phyloP scores from a whole-genome alignment of 1,140 invertebrate species.

The Chymomyza costata region DNA sequence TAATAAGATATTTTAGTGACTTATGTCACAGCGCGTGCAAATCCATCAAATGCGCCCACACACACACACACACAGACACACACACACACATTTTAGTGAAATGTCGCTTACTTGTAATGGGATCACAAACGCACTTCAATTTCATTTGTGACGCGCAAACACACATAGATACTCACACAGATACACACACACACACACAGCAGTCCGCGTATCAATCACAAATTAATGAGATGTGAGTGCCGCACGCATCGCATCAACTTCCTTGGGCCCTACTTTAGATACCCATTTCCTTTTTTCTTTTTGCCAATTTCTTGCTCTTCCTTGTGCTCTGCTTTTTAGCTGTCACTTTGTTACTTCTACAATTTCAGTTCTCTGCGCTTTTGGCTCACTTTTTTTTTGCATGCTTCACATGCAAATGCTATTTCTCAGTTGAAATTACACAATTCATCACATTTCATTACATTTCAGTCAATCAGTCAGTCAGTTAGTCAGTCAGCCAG shows the following conservation, averaged over 20 bases:
- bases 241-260: conserved; percentile 36
- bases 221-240: conserved; percentile 75
- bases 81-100: background rate
- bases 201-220: conserved; percentile 68
- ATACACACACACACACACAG: background rate
- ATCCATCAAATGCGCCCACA: conserved; percentile 61
- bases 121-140: conserved; percentile 73
- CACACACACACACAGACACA: background rate
- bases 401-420: conserved; percentile 59
- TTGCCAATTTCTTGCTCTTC: conserved; percentile 22
- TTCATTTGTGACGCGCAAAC: conserved; percentile 72
- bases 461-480: conserved; percentile 45
- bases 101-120: conserved; percentile 67
- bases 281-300: conserved; percentile 8
- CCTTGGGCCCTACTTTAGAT: conserved; percentile 22
- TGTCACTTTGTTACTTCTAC: conserved; percentile 58
- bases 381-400: conserved; percentile 39
- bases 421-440: conserved; percentile 67
- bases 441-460: conserved; percentile 74
- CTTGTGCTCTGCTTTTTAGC: conserved; percentile 17
- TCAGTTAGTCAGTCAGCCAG: conserved; percentile 15
- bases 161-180: conserved; percentile 42
- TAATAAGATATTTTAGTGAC: conserved; percentile 74
- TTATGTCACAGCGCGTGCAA: conserved; percentile 71
- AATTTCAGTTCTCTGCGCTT: conserved; percentile 35